A percentile compares a stretch with the other conserved stretches of the same genome.
phyloP scores from a whole-genome alignment of 35 echinoderm and acorn worm species.

The Strongylocentrotus purpuratus region DNA sequence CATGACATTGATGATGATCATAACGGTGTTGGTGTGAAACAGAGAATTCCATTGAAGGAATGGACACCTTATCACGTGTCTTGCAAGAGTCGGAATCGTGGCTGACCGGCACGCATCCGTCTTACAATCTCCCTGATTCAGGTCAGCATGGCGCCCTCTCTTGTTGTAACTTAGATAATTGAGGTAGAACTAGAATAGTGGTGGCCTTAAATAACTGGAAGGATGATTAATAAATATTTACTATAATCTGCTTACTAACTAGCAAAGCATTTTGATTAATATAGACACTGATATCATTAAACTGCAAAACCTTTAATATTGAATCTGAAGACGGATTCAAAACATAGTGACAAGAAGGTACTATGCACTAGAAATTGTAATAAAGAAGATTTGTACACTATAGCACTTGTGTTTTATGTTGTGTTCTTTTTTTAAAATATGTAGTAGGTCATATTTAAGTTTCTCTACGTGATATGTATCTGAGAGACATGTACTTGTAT shows the following conservation, averaged over 20 bases:
- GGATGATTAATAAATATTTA: not conserved
- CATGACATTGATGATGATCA: conserved; percentile 24
- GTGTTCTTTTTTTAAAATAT: too few relatives aligned
- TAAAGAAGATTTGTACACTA: too few relatives aligned
- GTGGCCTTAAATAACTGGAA: not conserved
- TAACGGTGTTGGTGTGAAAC: not conserved
- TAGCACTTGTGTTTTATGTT: too few relatives aligned
- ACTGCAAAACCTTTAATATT: not conserved
- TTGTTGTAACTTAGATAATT: not conserved
- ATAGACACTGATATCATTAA: not conserved
- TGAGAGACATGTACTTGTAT: too few relatives aligned
- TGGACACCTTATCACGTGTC: conserved; percentile 35
- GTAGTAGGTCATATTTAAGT: too few relatives aligned
- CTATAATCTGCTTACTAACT: not conserved
- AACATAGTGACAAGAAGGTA: too few relatives aligned
- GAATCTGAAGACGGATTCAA: too few relatives aligned
- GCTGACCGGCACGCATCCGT: conserved; percentile 44
- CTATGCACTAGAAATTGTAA: too few relatives aligned
- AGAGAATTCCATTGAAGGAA: not conserved
- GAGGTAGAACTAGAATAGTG: not conserved
- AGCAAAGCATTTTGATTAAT: not conserved
- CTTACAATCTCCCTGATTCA: conserved; percentile 39
- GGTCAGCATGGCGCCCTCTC: conserved; percentile 29
- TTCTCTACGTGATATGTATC: too few relatives aligned
- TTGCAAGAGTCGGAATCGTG: conserved; percentile 40